These are phyloP conservation scores for Craseonycteris thonglongyai DNA, from an alignment of 2,113 vertebrate genomes.

Conservation along the genomic window DNA sequence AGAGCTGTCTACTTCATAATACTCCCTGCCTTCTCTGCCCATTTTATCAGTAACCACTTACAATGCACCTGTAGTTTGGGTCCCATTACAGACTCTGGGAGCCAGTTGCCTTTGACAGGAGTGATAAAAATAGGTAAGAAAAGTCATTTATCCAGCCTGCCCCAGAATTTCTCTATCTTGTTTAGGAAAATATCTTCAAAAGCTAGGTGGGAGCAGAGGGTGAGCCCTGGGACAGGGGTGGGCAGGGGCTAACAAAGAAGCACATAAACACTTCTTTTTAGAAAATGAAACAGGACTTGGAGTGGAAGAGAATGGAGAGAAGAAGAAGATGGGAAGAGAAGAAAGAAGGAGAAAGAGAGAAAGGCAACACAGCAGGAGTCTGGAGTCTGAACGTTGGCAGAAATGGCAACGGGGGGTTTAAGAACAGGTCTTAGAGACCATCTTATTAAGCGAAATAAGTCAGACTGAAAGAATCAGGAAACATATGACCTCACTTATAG, in stretches of 20 bases:
- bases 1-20: neutral
- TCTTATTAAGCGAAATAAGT: too few species aligned
- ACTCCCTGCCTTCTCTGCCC: neutral
- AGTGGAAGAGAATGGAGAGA: neutral
- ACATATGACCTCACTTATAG: too few species aligned
- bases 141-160: neutral
- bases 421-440: neutral
- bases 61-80: neutral
- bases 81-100: neutral
- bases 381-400: neutral
- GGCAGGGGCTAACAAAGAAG: neutral
- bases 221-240: neutral
- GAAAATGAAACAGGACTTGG: neutral
- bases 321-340: neutral
- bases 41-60: neutral
- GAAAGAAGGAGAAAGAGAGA: neutral
- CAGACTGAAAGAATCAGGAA: too few species aligned
- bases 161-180: neutral
- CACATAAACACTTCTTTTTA: neutral
- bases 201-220: neutral
- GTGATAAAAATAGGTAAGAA: neutral
- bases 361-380: neutral
- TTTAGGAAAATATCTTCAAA: slow-evolving; percentile 14
- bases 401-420: neutral
- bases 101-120: neutral